Percentiles rank a stretch among this genome's conserved stretches.
Evolutionary conservation across 1,140 invertebrate genomes (phyloP).

Genomic region (Drosophila bifasciata): DNA sequence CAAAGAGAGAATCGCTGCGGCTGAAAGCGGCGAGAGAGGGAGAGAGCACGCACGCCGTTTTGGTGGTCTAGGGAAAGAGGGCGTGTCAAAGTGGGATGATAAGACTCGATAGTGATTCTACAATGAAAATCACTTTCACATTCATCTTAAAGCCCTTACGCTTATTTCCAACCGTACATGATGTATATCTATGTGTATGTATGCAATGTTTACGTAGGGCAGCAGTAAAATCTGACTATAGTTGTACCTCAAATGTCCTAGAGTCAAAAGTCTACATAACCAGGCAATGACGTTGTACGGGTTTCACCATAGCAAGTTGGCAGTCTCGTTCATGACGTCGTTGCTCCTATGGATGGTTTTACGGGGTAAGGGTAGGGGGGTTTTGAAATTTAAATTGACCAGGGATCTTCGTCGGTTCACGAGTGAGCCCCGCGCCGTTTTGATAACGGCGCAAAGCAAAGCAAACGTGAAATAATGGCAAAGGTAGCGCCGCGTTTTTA

Average conservation of each 20-base stretch:
- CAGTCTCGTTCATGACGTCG: conserved; percentile 4
- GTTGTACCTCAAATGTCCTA: too few species aligned
- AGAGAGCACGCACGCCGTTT: conserved; percentile 16
- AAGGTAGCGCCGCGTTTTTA: conserved; percentile 36
- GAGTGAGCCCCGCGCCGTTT: background rate
- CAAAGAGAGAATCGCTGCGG: conserved; percentile 24
- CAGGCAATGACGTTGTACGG: background rate
- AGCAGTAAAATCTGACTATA: background rate
- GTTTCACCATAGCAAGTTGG: conserved; percentile 17
- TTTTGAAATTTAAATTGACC: background rate
- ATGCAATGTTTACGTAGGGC: background rate
- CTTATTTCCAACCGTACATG: background rate
- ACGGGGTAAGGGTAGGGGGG: background rate
- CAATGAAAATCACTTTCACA: conserved; percentile 31
- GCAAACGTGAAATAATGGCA: conserved; percentile 26
- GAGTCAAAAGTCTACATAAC: too few species aligned
- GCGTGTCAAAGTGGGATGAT: conserved; percentile 33
- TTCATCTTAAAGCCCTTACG: conserved; percentile 17
- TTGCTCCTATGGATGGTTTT: background rate
- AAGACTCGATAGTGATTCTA: conserved; percentile 28
- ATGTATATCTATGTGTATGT: background rate
- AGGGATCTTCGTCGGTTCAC: conserved; percentile 33
- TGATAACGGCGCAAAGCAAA: conserved; percentile 34
- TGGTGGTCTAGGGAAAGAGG: conserved; percentile 6
- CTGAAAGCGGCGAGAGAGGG: conserved; percentile 32